Evolutionary conservation across 2,888 invertebrate genomes (phyloP), one percentile per base, ranked within the genome.

Genomic region (Trichogramma dendrolimi): DNA sequence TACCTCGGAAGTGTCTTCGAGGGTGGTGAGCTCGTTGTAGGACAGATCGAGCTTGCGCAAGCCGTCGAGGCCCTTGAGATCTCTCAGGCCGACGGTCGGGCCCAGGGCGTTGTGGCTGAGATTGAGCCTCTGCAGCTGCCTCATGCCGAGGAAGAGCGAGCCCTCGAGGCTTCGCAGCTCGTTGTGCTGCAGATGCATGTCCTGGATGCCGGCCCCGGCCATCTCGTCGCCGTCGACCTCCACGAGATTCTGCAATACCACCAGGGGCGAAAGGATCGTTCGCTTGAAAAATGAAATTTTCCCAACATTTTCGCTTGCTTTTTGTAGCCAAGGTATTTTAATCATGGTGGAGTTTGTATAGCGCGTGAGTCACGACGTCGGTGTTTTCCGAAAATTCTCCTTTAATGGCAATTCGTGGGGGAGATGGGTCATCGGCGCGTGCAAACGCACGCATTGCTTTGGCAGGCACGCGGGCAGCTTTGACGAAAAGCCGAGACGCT

Each of bases 1-100:
- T 81, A 92, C 92, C 86, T 90, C 90, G 71, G 91, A 90, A 60
- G 90, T 89, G 81, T 91, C 91, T 76, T 91, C 90, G 61, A 93
- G 81, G 3, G 91, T 89, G 50, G 86, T 85, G 46, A 93, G 81
- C 66, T 86, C 85, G 77, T 93, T 93, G 73, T 88, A 83, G 0
- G 92, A 92, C 51, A 93, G 82, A 74, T 92, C 92, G 48, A 93
- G 82, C 58, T 88, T 81, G 72, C 85, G 85, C 48, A 93, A 80
- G 66, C 87, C 86, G 70, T 89, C 89, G 69, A 93, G 80, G 39
- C 91, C 91, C 60, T 89, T 87, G 54, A 93, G 83, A 75, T 92
- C 92, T 58, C 90, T 90, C 0, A 89, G 88, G 1, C 87, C 85
- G 70, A 93, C 87, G 64, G 85, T 84, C 66, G 87, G 86, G 1